Percentiles rank a stretch among this genome's conserved stretches.
Conservation (phyloP, 2,113 vertebrate species). For the Ariopsis seemanni region DNA sequence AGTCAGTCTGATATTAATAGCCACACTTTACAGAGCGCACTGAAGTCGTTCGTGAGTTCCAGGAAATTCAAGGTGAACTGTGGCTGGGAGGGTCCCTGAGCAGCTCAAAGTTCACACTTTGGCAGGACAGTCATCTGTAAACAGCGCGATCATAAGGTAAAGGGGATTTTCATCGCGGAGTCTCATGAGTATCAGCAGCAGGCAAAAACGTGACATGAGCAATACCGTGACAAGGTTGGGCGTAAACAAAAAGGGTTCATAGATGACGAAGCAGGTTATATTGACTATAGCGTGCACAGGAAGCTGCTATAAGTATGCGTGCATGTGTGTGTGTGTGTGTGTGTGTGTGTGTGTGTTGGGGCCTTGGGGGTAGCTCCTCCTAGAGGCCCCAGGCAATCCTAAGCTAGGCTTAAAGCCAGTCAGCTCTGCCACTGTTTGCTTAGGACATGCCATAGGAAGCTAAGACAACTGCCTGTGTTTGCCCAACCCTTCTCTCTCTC, state of each 20-base stretch:
- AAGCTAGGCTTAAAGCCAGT: constrained; percentile 60
- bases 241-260: not conserved
- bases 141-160: not conserved
- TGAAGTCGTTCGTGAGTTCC: constrained; percentile 20
- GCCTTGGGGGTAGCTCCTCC: not conserved
- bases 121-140: constrained; percentile 28
- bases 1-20: not conserved
- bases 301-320: not conserved
- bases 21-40: not conserved
- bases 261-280: constrained; percentile 9
- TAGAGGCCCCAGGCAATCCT: constrained; percentile 46
- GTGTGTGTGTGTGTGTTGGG: constrained; percentile 30
- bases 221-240: not conserved
- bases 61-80: constrained; percentile 42
- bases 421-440: constrained; percentile 77
- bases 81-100: constrained; percentile 31
- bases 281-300: not conserved
- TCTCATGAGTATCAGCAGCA: constrained; percentile 9
- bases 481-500: constrained; percentile 65
- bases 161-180: constrained; percentile 11
- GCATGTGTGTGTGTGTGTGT: constrained; percentile 27
- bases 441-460: constrained; percentile 79
- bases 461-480: constrained; percentile 79
- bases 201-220: constrained; percentile 34
- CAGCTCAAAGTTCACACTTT: constrained; percentile 39